Evolutionary conservation across 2,888 invertebrate species (phyloP), one percentile per base, ranked within the genome.

Genomic region (Diachrysia chrysitis): DNA sequence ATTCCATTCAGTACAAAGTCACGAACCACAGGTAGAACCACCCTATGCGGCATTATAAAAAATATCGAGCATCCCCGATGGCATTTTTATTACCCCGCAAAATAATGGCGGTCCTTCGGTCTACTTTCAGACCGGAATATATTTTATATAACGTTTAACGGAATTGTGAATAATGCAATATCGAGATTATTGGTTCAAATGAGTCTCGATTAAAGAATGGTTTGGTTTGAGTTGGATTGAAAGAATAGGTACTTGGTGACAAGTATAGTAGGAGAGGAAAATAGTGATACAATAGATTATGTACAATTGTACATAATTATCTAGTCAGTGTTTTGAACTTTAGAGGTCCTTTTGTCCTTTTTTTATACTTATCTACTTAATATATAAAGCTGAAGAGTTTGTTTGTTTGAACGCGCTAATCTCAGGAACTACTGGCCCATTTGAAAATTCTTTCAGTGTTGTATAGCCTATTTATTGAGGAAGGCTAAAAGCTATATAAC

Each of bases 61-160:
- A 85, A 87, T 87, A 85, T 85, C 81, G 83, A 79, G 74, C 82
- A 81, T 81, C 81, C 83, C 73, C 80, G 72, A 82, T 85, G 90
- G 87, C 89, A 86, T 87, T 90, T 90, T 90, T 90, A 90, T 88
- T 86, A 84, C 87, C 73, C 85, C 87, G 85, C 85, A 85, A 88
- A 90, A 90, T 90, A 88, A 89, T 88, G 87, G 84, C 85, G 86
- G 83, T 83, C 82, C 32, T 82, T 81, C 76, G 80, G 84, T 84
- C 83, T 84, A 80, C 72, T 82, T 83, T 73, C 71, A 76, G 78
- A 72, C 75, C 77, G 75, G 75, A 81, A 85, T 83, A 84, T 83
- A 83, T 81, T 78, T 79, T 73, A 75, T 73, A 79, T 70, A 73
- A 73, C 75, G 78, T 72, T 78, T 81, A 79, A 77, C 68, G 58